These are phyloP conservation scores for Myodes glareolus DNA, from an alignment of 2,113 vertebrate species.

Conservation along the genomic window DNA sequence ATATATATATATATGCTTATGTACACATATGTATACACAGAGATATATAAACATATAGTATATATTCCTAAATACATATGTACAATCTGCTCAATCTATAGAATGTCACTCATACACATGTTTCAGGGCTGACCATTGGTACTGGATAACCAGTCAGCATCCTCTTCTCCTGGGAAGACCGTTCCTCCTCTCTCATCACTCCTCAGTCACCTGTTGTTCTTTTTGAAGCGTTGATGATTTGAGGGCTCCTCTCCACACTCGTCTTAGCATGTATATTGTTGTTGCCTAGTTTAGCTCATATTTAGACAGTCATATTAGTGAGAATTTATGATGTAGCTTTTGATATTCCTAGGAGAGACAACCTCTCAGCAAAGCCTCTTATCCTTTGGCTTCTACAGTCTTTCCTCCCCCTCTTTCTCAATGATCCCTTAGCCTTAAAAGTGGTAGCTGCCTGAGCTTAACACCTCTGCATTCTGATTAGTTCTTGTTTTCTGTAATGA, in stretches of 20 bases:
- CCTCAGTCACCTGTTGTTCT: background rate
- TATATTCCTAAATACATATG: background rate
- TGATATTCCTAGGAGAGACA: background rate
- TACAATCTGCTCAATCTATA: background rate
- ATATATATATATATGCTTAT: background rate
- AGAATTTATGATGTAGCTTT: too few relatives aligned
- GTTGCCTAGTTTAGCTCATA: background rate
- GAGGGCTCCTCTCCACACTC: background rate
- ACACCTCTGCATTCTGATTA: background rate
- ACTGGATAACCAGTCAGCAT: background rate
- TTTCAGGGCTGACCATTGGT: background rate
- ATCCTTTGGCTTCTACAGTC: background rate
- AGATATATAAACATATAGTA: background rate
- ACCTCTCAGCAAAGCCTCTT: background rate
- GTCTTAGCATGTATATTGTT: background rate
- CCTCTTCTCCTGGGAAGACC: background rate
- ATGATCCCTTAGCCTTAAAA: background rate
- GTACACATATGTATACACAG: background rate
- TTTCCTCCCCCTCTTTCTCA: background rate
- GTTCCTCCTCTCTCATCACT: background rate
- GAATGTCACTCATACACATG: background rate
- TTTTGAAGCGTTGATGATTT: background rate
- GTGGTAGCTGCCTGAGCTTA: background rate
- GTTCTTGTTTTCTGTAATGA: background rate
- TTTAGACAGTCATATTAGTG: background rate